Base-by-base conservation (phyloP, 2,888 invertebrate species). In the Orthosia gothica region DNA sequence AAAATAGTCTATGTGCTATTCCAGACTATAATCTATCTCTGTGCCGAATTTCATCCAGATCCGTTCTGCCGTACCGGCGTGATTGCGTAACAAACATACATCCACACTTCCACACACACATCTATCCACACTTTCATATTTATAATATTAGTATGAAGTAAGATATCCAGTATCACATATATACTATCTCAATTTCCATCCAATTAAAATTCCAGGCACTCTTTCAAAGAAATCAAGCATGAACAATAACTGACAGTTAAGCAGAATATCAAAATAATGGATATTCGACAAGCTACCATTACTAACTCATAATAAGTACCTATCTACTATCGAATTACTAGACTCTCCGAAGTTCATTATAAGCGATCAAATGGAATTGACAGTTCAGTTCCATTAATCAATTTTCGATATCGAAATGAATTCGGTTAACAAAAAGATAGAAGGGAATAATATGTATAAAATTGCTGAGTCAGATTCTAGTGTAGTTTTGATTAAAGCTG, bases 351-450 rank as follows among this genome's bases (percentile, higher is more conserved):
- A 79, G 26, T 61, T 13, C 20, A 75, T 64, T 65, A 55, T 18
- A 64, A 49, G 23, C 13, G n/a, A 61, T 68, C 50, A 47, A 75
- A 58, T 68, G 64, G 63, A 12, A 62, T 52, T 75, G 75, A 75
- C 81, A 69, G 61, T 50, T 52, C 20, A 12, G 16, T 57, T 65
- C 40, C 81, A 79, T 81, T 79, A 68, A 74, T 79, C 64, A 68
- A 65, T 65, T 80, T 61, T 62, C 23, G 20, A 59, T 59, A 66
- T 57, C 13, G 23, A 47, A 79, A 54, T 55, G n/a, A n/a, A 52
- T 72, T 65, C 20, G 9, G 57, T 62, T 61, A 62, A 13, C 40
- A 57, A 76, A 23, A 26, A 50, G 15, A 62, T 69, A 40, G 23
- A 23, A 55, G 15, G n/a, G 23, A 58, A 5, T 65, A 58, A 5